phyloP scores from a whole-genome alignment of 2,797 vertebrate species.

The Kryptolebias ocellatus region DNA sequence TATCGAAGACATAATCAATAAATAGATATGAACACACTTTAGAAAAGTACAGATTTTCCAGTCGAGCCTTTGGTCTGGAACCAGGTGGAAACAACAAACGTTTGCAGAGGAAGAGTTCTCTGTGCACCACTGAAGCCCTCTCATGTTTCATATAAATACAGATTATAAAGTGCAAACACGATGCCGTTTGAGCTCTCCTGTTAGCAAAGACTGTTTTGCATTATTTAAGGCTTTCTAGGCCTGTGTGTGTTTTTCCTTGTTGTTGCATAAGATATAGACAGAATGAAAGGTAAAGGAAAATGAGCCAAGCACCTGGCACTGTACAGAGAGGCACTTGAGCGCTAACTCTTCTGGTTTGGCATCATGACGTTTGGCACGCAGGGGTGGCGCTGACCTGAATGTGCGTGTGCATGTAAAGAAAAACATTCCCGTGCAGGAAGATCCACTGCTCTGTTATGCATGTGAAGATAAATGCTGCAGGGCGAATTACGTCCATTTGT shows the following conservation, averaged over 20 bases:
- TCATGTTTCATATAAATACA: conserved; percentile 40
- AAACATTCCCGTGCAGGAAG: conserved; percentile 28
- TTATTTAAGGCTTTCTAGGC: conserved; percentile 35
- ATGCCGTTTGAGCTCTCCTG: conserved; percentile 34
- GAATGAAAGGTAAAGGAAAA: conserved; percentile 77
- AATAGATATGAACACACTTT: conserved; percentile 73
- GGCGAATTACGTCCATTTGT: conserved; percentile 33
- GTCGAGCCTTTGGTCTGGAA: conserved; percentile 76
- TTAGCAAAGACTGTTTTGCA: conserved; percentile 59
- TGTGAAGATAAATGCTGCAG: conserved; percentile 29
- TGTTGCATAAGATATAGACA: conserved; percentile 76
- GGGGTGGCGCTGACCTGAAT: conserved; percentile 43
- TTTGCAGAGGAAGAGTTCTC: conserved; percentile 50
- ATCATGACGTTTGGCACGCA: conserved; percentile 74
- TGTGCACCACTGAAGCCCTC: conserved; percentile 65
- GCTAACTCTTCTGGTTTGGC: conserved; percentile 77
- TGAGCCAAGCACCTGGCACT: conserved; percentile 80
- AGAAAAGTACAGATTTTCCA: conserved; percentile 66
- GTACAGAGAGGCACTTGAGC: conserved; percentile 90
- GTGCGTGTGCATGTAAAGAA: conserved; percentile 26
- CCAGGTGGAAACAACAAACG: conserved; percentile 58
- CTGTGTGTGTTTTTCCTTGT: conserved; percentile 26
- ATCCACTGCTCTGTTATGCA: conserved; percentile 27
- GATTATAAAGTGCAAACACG: conserved; percentile 42
- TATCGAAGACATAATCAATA: conserved; percentile 67